Percentiles rank a stretch among this genome's conserved stretches.
These are phyloP conservation scores for Drosophila helvetica DNA, from an alignment of 2,888 invertebrate species.

Conservation along the genomic window DNA sequence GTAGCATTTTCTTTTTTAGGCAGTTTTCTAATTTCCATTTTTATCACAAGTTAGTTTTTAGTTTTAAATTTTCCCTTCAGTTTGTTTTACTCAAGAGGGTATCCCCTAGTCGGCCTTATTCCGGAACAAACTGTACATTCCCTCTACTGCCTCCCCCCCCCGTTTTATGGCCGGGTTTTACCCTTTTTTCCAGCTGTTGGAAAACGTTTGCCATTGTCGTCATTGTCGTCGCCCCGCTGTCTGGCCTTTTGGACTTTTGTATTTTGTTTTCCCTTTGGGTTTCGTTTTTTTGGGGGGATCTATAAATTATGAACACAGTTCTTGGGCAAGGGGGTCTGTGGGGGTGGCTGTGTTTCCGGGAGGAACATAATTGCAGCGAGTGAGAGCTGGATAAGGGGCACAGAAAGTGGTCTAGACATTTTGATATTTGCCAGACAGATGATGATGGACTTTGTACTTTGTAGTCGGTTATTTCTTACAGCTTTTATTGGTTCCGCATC, in stretches of 20 bases:
- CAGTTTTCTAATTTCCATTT: too few relatives aligned
- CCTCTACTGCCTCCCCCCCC: neutral
- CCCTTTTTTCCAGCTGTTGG: conserved; percentile 59
- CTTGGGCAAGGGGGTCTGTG: conserved; percentile 15
- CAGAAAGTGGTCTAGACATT: conserved; percentile 31
- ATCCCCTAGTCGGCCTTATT: conserved; percentile 7
- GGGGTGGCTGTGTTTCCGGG: conserved; percentile 26
- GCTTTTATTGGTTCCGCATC: conserved; percentile 5
- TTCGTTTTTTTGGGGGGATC: conserved; percentile 43
- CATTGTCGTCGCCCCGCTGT: conserved; percentile 70
- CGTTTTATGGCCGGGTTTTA: conserved; percentile 37
- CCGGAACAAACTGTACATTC: neutral
- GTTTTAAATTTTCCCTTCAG: too few relatives aligned
- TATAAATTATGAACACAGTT: conserved; percentile 75
- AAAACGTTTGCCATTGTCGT: conserved; percentile 44
- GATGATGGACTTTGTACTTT: conserved; percentile 19
- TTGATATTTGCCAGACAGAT: conserved; percentile 38
- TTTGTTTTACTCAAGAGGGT: neutral
- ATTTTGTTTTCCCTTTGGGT: conserved; percentile 15
- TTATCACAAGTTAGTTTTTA: too few relatives aligned
- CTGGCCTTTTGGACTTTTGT: conserved; percentile 53
- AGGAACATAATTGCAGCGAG: conserved; percentile 64
- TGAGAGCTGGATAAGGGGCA: neutral
- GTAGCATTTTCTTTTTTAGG: too few relatives aligned
- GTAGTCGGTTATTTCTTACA: conserved; percentile 1